phyloP scores from a whole-genome alignment of 2,797 vertebrate genomes.

The Sebastes matsubarae region DNA sequence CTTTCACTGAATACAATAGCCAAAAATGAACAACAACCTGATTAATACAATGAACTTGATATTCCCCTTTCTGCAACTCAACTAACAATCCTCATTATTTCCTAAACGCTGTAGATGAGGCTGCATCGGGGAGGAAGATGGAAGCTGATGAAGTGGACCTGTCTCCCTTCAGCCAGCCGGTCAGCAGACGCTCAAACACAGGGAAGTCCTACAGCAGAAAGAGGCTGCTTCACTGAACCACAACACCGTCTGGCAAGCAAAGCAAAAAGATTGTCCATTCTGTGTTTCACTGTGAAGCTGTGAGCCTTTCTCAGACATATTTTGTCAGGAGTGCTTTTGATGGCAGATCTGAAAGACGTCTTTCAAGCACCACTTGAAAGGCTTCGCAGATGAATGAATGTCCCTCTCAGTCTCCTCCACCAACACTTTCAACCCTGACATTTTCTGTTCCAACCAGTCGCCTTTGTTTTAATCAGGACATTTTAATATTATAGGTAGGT shows the following conservation, averaged over 20 bases:
- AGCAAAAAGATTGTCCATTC: neutral
- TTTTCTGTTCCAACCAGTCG: neutral
- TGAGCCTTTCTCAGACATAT: neutral
- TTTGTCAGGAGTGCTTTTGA: slow-evolving; percentile 5
- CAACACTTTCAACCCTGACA: neutral
- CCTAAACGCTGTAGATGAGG: slow-evolving; percentile 46
- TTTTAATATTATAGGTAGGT: neutral
- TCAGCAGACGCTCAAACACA: slow-evolving; percentile 58
- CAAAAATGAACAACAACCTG: neutral
- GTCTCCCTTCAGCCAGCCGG: slow-evolving; percentile 79
- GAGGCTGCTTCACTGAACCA: slow-evolving; percentile 81
- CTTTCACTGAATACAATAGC: neutral
- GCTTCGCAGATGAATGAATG: slow-evolving; percentile 3
- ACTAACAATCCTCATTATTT: neutral
- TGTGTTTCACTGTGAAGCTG: neutral
- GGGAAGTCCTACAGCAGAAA: slow-evolving; percentile 88
- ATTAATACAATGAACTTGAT: no score
- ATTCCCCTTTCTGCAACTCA: neutral
- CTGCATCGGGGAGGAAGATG: slow-evolving; percentile 41
- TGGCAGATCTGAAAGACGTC: slow-evolving; percentile 16
- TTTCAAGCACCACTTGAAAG: slow-evolving; percentile 14
- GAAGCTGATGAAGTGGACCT: slow-evolving; percentile 28
- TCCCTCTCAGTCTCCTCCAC: slow-evolving; percentile 7
- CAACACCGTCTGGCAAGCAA: neutral
- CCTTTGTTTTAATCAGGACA: neutral